Base-by-base conservation (phyloP, 2,797 vertebrate species). In the Rallus crepitans region DNA sequence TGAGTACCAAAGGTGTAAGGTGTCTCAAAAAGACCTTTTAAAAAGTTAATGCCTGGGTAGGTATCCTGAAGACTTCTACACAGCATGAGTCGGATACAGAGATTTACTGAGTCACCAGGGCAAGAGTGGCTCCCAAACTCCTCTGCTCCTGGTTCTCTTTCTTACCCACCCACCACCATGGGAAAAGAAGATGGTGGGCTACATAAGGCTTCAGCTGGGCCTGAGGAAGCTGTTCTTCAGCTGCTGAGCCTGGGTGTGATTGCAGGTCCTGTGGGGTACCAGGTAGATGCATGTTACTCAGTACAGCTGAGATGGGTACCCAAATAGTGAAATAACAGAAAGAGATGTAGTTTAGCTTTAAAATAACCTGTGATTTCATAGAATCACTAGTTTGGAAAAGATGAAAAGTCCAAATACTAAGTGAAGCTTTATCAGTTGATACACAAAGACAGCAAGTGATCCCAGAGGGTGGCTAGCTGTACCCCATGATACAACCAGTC, bases 161-260 rank as follows among this genome's bases (percentile, higher is more conserved):
- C 52, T 65, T 35, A 56, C 3, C 2, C 20, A 47, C 9, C 6
- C 24, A 33, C 8, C 17, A 64, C 4, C 0, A 1, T 9, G 13
- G 4, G 5, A 65, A 1, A 1, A 73, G 50, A 61, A 40, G 57
- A 68, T 63, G 27, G 4, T 23, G 47, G 35, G 19, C 24, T 76
- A 69, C 12, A 8, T 13, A 27, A 79, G 16, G 42, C 40, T 90
- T 40, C 45, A 64, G 56, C 13, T 23, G 75, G 78, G 56, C 17
- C 27, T 59, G 31, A 16, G 39, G 13, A 77, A 86, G 39, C 15
- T 71, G 13, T 15, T 80, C 63, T 56, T 28, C 57, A 35, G 19
- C 17, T 85, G 30, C 79, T 45, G 70, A 73, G 25, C 39, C 64
- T 70, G 31, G 21, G 50, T 57, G 18, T 53, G 59, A 55, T 7